phyloP scores from a whole-genome alignment of 2,797 vertebrate species.

The Bradypus variegatus region DNA sequence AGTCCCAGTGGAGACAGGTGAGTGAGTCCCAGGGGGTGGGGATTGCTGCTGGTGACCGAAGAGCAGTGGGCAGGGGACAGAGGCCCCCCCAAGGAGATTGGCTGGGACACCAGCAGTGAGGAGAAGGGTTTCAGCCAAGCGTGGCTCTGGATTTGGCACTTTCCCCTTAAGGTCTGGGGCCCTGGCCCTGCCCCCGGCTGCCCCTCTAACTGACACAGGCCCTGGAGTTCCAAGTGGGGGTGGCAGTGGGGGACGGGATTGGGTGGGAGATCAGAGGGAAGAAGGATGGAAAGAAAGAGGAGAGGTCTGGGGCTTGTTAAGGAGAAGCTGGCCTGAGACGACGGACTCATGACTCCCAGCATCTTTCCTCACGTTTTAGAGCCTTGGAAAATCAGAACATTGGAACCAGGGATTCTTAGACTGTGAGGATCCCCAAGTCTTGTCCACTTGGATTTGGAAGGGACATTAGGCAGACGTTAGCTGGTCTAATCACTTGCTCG shows the following conservation, averaged over 20 bases:
- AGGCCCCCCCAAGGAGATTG: background rate
- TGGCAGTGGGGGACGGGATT: fast-evolving
- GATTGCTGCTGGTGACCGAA: background rate
- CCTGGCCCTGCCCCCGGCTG: too few relatives aligned
- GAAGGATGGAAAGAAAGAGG: too few relatives aligned
- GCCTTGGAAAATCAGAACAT: background rate
- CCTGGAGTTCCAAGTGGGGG: too few relatives aligned
- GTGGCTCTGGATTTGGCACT: fast-evolving
- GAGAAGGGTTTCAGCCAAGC: fast-evolving
- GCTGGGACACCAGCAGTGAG: fast-evolving
- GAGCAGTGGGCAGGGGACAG: background rate
- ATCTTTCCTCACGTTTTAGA: fast-evolving
- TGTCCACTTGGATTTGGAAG: background rate
- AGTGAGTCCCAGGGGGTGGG: too few relatives aligned
- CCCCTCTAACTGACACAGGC: too few relatives aligned
- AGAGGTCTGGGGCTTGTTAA: fast-evolving
- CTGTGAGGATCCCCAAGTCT: fast-evolving
- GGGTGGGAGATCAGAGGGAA: too few relatives aligned
- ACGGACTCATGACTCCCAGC: background rate
- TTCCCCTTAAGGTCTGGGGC: background rate
- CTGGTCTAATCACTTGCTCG: too few relatives aligned
- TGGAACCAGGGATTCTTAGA: fast-evolving
- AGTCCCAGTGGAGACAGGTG: too few relatives aligned
- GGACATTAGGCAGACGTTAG: background rate
- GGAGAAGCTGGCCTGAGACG: background rate